Base-by-base conservation (phyloP, 2,797 vertebrate species). In the Chrysocyon brachyurus region DNA sequence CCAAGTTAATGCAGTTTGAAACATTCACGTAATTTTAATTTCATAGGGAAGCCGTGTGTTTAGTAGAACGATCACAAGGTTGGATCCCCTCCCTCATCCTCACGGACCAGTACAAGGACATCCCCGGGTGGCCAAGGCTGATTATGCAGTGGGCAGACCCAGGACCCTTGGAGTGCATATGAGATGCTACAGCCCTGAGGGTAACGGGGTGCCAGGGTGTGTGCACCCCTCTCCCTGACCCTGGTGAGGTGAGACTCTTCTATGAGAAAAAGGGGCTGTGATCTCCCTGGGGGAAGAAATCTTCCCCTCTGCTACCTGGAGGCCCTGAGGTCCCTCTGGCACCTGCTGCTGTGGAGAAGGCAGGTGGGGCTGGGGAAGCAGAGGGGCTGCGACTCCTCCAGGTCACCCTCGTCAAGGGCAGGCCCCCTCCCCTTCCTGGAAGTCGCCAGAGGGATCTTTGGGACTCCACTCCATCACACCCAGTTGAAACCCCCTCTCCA, bases 181-280 rank as follows among this genome's bases (percentile, higher is more conserved):
- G 94, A 96, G 92, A 63, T 96, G 92, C 94, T 95, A 77, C 91
- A 64, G 84, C 90, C 91, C 79, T n/a, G 94, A 87, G 77, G 90
- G 52, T 36, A 61, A 95, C 11, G 5, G 83, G 94, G 87, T 24
- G 73, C 96, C 84, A 92, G 87, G 49, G 56, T 1, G 66, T 8
- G 36, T 0, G 0, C 40, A 46, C 82, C 87, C 84, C 87, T 3
- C 7, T 21, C 33, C 87, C 33, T 70, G 3, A 12, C 33, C 95
- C 5, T 28, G 46, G 73, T 56, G 87, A 6, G 84, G 73, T 64
- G 83, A 6, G 84, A 21, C 2, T 1, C 66, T 79, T 92, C 87
- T n/a, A 21, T 19, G 7, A 59, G 87, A 28, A 96, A 90, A 90
- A 82, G 82, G 49, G 87, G 68, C 90, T 16, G 2, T 0, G 36